A percentile compares a stretch with the other conserved stretches of the same genome.
Conservation (phyloP, 1,140 invertebrate genomes). For the Tribolium madens region DNA sequence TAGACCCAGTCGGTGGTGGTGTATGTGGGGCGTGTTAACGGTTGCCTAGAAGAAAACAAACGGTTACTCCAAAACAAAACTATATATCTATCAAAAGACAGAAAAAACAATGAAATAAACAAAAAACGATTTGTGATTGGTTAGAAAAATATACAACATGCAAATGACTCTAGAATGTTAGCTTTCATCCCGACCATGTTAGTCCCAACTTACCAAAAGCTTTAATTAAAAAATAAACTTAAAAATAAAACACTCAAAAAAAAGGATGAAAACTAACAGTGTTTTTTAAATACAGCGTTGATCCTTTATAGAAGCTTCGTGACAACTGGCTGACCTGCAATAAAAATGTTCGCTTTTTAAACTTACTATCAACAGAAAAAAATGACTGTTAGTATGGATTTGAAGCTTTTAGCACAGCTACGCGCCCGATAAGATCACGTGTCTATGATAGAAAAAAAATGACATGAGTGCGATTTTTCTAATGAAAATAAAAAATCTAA, state of each 20-base stretch:
- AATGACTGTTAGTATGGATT: constrained; percentile 42
- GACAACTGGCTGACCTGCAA: constrained; percentile 52
- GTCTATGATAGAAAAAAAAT: constrained; percentile 16
- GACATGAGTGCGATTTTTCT: constrained; percentile 28
- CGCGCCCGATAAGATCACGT: constrained; percentile 8
- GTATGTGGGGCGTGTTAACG: constrained; percentile 61
- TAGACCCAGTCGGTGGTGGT: constrained; percentile 59
- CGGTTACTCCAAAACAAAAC: constrained; percentile 45
- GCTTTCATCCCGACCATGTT: constrained; percentile 46
- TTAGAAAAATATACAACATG: constrained; percentile 46
- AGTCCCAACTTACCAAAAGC: constrained; percentile 36
- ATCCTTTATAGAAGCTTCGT: constrained; percentile 48
- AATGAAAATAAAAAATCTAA: constrained; percentile 22
- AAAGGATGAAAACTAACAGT: constrained; percentile 55
- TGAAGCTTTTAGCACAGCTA: constrained; percentile 39
- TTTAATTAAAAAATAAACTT: constrained; percentile 20
- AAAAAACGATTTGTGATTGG: constrained; percentile 21
- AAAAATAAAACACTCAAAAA: constrained; percentile 35
- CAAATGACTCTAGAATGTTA: constrained; percentile 45
- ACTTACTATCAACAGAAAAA: constrained; percentile 20
- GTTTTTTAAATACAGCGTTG: constrained; percentile 38
- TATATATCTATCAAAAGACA: constrained; percentile 27
- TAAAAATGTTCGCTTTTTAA: constrained; percentile 32
- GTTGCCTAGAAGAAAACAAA: constrained; percentile 63
- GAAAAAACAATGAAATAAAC: constrained; percentile 41